Base-by-base conservation (phyloP, 2,888 invertebrate species). In the Sinelater perroti region DNA sequence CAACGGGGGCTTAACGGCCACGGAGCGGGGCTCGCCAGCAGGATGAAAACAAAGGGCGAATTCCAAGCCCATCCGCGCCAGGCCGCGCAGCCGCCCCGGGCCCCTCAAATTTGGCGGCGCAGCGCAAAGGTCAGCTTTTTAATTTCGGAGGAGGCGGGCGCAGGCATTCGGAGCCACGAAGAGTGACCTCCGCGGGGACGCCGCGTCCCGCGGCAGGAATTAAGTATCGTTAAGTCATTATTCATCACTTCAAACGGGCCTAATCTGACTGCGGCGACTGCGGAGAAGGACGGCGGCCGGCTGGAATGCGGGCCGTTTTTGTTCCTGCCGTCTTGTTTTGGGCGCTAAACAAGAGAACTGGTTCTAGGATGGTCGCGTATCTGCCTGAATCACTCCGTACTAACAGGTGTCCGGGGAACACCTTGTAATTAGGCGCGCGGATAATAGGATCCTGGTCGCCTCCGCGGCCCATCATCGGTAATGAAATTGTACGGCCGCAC, bases 171-270 rank as follows among this genome's bases (percentile, higher is more conserved):
- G 31, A 40, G 24, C 18, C 40, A 38, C 30, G 42, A 42, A 40
- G 36, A 51, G 42, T 42, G 31, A 40, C 38, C 44, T 44, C 31
- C 33, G 14, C 24, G 18, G 21, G 49, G 49, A 16, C 38, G 20
- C 47, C 30, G 40, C 49, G 36, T 50, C 55, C 31, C 10, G 14
- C 42, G 20, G 35, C 11, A 47, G 42, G 26, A 56, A 40, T 56
- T 56, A 45, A 50, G 28, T 50, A 56, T 50, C 50, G 56, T 56
- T 50, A 50, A 56, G 56, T 56, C 56, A 56, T 50, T 56, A 56
- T 49, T 56, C 56, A 56, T 50, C 56, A 56, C 56, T 49, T 50
- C 40, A 40, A 40, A 40, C 40, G 13, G 40, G 11, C 24, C 40
- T 14, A 24, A 13, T 40, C 11, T 38, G n/a, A n/a, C 20, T 40